Evolutionary conservation across 2,113 vertebrate species (phyloP).

Genomic region (Morone saxatilis): DNA sequence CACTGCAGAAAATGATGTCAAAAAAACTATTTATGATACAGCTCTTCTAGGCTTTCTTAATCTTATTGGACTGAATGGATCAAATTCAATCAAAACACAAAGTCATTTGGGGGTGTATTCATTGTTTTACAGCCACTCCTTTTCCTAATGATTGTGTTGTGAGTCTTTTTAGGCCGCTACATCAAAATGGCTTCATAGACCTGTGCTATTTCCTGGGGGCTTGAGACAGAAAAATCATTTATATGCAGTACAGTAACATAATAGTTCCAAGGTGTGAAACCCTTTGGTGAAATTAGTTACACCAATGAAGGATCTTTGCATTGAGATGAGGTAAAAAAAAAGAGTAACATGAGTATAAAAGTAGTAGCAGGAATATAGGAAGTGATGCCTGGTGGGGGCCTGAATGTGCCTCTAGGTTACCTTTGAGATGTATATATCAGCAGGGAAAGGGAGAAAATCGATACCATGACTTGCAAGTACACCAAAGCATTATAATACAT

Average conservation of each 20-base stretch:
- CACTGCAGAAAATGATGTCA: neutral
- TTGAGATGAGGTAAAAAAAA: conserved; percentile 23
- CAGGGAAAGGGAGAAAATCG: conserved; percentile 49
- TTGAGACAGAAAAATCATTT: neutral
- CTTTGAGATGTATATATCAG: conserved; percentile 53
- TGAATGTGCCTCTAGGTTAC: conserved; percentile 27
- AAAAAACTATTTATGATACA: neutral
- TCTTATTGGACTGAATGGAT: neutral
- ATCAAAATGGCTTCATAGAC: neutral
- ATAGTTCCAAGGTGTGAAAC: conserved; percentile 11
- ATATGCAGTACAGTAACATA: conserved; percentile 11
- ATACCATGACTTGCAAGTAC: conserved; percentile 55
- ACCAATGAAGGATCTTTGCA: conserved; percentile 10
- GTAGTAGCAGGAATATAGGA: conserved; percentile 24
- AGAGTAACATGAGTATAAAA: conserved; percentile 16
- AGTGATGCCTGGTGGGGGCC: conserved; percentile 30
- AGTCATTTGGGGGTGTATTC: neutral
- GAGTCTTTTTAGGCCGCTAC: neutral
- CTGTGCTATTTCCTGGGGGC: neutral
- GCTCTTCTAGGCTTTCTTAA: neutral
- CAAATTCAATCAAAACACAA: neutral
- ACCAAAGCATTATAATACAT: conserved; percentile 62
- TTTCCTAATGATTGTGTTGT: neutral
- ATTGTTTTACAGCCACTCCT: neutral
- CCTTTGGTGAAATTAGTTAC: neutral